phyloP scores from a whole-genome alignment of 2,888 invertebrate species.

The Drosophila pseudotalamancana region DNA sequence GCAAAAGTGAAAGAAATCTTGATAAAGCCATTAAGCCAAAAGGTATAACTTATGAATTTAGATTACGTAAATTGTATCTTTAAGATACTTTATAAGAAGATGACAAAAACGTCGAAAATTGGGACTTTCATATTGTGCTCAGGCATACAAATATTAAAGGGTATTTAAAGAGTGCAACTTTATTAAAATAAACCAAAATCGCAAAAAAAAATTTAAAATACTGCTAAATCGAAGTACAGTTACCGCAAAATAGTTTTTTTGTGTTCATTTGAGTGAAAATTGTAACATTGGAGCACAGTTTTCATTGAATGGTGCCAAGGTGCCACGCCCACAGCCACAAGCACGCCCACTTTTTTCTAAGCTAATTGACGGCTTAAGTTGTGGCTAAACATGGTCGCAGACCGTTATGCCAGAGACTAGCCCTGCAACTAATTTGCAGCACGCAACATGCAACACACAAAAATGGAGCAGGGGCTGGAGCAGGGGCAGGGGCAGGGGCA shows the following conservation, averaged over 20 bases:
- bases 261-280: neutral
- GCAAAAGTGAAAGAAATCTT: constrained; percentile 10
- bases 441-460: constrained; percentile 67
- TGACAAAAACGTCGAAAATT: too few relatives aligned
- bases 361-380: constrained; percentile 52
- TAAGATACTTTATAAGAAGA: too few relatives aligned
- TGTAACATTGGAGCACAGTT: constrained; percentile 23
- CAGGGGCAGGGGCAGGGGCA: neutral
- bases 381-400: constrained; percentile 58
- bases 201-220: neutral
- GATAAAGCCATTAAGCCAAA: neutral
- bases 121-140: too few relatives aligned
- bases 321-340: constrained; percentile 26
- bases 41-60: neutral
- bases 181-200: neutral
- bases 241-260: neutral
- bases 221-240: neutral
- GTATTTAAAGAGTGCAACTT: too few relatives aligned
- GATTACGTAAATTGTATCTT: neutral
- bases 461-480: constrained; percentile 27
- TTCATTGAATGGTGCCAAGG: constrained; percentile 34
- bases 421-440: constrained; percentile 65
- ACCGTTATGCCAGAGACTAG: constrained; percentile 53
- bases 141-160: too few relatives aligned
- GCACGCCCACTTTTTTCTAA: constrained; percentile 32